Conservation (phyloP, 2,888 invertebrate genomes). For the Ormyrus labotus region DNA sequence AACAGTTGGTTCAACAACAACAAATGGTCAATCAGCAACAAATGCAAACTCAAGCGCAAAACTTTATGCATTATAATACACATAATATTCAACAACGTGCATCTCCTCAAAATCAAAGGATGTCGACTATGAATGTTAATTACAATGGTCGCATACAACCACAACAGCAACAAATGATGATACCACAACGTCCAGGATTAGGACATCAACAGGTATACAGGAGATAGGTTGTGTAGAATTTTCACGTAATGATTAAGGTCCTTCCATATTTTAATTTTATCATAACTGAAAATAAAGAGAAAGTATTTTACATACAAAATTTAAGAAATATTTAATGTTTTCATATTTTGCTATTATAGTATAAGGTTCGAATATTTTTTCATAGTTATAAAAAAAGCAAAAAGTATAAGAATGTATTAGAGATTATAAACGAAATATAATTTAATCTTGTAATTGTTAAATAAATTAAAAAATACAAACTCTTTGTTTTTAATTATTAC, state of each 20-base stretch:
- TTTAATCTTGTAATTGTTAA: not conserved
- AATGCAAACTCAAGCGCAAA: slow-evolving; percentile 71
- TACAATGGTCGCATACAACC: slow-evolving; percentile 71
- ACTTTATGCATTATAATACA: slow-evolving; percentile 74
- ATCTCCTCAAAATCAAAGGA: slow-evolving; percentile 67
- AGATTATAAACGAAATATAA: not conserved
- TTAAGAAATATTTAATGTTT: no score
- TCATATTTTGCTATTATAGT: no score
- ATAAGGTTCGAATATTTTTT: not conserved
- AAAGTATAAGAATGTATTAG: not conserved
- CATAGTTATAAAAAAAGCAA: not conserved
- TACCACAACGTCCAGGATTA: slow-evolving; percentile 68
- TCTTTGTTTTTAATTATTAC: not conserved
- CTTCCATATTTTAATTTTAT: no score
- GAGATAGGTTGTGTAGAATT: slow-evolving; percentile 30
- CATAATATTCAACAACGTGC: slow-evolving; percentile 70
- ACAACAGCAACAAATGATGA: slow-evolving; percentile 60
- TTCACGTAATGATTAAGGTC: not conserved
- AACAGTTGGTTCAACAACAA: slow-evolving; percentile 64
- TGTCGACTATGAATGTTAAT: slow-evolving; percentile 61
- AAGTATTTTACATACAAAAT: no score
- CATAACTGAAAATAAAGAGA: no score
- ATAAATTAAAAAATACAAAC: not conserved
- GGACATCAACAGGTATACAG: slow-evolving; percentile 69
- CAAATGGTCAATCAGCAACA: slow-evolving; percentile 67